Evolutionary conservation across 2,113 vertebrate genomes (phyloP).

Genomic region (Talpa occidentalis): DNA sequence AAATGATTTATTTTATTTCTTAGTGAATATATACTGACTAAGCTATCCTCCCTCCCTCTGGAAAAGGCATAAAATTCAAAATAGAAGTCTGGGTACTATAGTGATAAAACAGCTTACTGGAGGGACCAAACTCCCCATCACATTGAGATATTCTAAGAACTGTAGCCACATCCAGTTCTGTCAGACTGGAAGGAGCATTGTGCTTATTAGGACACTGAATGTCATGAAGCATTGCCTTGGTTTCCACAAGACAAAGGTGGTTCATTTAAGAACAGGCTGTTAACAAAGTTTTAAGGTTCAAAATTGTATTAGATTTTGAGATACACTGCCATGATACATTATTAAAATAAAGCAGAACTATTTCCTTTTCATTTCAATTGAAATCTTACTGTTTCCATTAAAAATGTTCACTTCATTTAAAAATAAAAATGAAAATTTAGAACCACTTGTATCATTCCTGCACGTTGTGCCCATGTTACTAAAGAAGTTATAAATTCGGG

Average conservation of each 20-base stretch:
- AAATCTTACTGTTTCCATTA: constrained; percentile 25
- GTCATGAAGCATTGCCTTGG: background rate
- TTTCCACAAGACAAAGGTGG: constrained; percentile 7
- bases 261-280: background rate
- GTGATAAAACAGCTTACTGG: background rate
- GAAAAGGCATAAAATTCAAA: background rate
- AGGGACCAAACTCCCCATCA: background rate
- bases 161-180: background rate
- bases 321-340: background rate
- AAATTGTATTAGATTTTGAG: constrained; percentile 38
- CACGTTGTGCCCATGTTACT: background rate
- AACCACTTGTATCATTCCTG: background rate
- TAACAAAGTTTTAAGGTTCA: constrained; percentile 40
- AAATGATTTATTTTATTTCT: background rate
- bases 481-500: background rate
- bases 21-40: constrained; percentile 17
- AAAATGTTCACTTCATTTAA: background rate
- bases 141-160: too few species aligned
- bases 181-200: background rate
- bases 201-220: background rate
- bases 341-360: background rate
- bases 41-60: background rate
- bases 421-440: constrained; percentile 12
- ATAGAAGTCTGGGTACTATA: background rate
- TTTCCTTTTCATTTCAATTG: constrained; percentile 56